Conservation (phyloP, 2,113 vertebrate species). For the Orthonyx spaldingii region DNA sequence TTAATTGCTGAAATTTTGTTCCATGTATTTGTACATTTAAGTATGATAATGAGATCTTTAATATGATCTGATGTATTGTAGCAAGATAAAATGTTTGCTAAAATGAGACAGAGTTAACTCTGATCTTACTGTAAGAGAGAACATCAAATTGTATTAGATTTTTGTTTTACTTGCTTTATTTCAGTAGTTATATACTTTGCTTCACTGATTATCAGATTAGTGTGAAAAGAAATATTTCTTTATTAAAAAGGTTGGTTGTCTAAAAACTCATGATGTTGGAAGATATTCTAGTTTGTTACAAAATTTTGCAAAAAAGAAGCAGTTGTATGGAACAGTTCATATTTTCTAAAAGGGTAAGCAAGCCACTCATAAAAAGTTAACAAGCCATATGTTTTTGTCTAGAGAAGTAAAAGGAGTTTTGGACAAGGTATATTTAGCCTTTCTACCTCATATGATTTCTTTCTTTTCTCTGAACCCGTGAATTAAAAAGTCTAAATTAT, state of each 20-base stretch:
- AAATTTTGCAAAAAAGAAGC: neutral
- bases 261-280: neutral
- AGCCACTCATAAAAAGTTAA: neutral
- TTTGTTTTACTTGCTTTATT: neutral
- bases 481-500: neutral
- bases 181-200: neutral
- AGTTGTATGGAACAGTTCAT: neutral
- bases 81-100: neutral
- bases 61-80: neutral
- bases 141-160: neutral
- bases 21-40: neutral
- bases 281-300: neutral
- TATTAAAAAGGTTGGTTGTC: neutral
- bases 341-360: constrained; percentile 22
- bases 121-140: neutral
- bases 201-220: constrained; percentile 15
- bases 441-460: neutral
- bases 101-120: neutral
- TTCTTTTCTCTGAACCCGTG: neutral
- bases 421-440: neutral
- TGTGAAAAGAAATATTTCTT: neutral
- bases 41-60: neutral
- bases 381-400: neutral
- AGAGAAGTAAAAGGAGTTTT: neutral
- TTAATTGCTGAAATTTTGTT: neutral